Evolutionary conservation across 2,888 invertebrate genomes (phyloP), one percentile per base, ranked within the genome.

Genomic region (Agonopterix arenella): DNA sequence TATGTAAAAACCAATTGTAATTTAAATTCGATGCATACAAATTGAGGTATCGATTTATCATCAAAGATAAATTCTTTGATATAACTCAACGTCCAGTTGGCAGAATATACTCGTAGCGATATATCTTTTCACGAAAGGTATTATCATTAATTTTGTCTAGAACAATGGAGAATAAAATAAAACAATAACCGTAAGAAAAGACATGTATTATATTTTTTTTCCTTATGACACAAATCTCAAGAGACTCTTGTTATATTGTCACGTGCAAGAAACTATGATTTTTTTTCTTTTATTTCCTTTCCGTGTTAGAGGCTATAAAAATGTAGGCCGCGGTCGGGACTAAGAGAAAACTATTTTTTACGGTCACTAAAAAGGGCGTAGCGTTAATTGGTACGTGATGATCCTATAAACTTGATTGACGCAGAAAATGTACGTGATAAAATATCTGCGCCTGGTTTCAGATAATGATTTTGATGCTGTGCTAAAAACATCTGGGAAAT

Each of bases 371-470:
- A 73, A 64, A 62, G 57, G 64, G 57, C 55, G 52, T 55, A 62
- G 50, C 59, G 57, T 69, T 73, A 70, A 71, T 74, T 75, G 66
- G 61, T 61, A 56, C 58, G 52, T 61, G 59, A 68, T 65, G 59
- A 58, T 58, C 56, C 56, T 60, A 67, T 68, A 70, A 68, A 68
- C 45, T 46, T 46, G 46, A 49, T 49, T 47, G 47, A 47, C 49
- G 46, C 47, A 50, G 36, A 47, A 48, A 45, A 13, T 46, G 38
- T 48, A 10, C 11, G 42, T 36, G 44, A 45, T 48, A 43, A 45
- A 48, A 48, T 52, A 46, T 47, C 38, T 44, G 44, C 43, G 50
- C 50, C 50, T 53, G 52, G 8, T 36, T 28, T 5, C 28, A 28
- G 28, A 7, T 28, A 28, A 28, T 28, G 5, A 28, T 5, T 18